phyloP scores from a whole-genome alignment of 2,113 vertebrate genomes.

The Lepus europaeus region DNA sequence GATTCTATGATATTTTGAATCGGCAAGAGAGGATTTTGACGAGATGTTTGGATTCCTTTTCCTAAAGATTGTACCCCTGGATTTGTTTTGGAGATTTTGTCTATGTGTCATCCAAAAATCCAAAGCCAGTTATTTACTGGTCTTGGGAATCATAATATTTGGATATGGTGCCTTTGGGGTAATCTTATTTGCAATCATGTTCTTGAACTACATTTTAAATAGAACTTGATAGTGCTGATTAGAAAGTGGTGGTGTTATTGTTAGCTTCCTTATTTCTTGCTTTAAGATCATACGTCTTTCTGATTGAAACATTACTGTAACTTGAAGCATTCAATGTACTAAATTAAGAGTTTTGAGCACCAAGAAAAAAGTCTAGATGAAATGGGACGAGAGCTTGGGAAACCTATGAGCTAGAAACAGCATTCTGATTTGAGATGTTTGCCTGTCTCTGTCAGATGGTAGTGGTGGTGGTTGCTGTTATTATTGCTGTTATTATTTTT shows the following conservation, averaged over 20 bases:
- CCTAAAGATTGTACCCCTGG: constrained; percentile 66
- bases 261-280: constrained; percentile 57
- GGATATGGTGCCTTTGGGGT: constrained; percentile 64
- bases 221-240: constrained; percentile 72
- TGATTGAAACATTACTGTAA: constrained; percentile 53
- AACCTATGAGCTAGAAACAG: constrained; percentile 10
- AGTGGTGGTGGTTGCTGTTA: constrained; percentile 42
- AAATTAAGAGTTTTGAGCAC: constrained; percentile 72
- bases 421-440: constrained; percentile 59
- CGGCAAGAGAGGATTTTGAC: constrained; percentile 73
- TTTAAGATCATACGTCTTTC: constrained; percentile 68
- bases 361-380: neutral
- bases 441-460: constrained; percentile 45
- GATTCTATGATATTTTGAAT: constrained; percentile 72
- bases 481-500: constrained; percentile 59
- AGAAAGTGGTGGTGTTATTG: constrained; percentile 66
- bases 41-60: constrained; percentile 77
- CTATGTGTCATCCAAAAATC: neutral
- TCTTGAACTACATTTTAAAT: constrained; percentile 76
- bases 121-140: constrained; percentile 74
- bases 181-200: constrained; percentile 87
- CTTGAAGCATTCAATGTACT: constrained; percentile 78
- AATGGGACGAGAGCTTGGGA: constrained; percentile 43
- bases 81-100: constrained; percentile 78
- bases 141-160: constrained; percentile 76